A percentile compares a stretch with the other conserved stretches of the same genome.
Conservation (phyloP, 2,113 vertebrate genomes). For the Myocastor coypus region DNA sequence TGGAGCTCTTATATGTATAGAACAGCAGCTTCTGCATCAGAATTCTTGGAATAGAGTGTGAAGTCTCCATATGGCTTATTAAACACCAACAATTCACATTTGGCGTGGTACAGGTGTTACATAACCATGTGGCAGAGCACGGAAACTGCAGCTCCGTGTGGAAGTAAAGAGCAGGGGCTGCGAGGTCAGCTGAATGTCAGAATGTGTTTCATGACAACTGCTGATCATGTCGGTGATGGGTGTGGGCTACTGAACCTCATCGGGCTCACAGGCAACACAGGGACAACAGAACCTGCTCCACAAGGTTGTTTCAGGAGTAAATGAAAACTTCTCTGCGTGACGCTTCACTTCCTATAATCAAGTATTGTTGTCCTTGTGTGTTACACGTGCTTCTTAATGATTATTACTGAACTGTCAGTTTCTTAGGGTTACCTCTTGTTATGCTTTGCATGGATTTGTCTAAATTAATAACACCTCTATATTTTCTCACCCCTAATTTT, state of each 20-base stretch:
- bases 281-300: not conserved
- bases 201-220: not conserved
- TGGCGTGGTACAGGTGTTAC: not conserved
- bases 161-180: not conserved
- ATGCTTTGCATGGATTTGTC: not conserved
- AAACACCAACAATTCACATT: constrained; percentile 32
- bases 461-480: constrained; percentile 3
- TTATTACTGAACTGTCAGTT: not conserved
- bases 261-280: not conserved
- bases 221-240: not conserved
- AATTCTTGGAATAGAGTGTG: constrained; percentile 23
- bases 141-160: not conserved
- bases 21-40: not conserved
- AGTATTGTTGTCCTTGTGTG: not conserved
- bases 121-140: not conserved
- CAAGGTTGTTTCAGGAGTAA: not conserved
- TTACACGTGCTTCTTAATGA: not conserved
- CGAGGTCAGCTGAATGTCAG: not conserved
- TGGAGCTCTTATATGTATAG: not conserved
- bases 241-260: not conserved
- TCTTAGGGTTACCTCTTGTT: not conserved
- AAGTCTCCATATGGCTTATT: constrained; percentile 52
- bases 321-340: not conserved
- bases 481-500: constrained; percentile 19
- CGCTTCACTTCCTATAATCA: not conserved